phyloP scores from a whole-genome alignment of 2,888 invertebrate genomes.

The Pseudoips prasinana region DNA sequence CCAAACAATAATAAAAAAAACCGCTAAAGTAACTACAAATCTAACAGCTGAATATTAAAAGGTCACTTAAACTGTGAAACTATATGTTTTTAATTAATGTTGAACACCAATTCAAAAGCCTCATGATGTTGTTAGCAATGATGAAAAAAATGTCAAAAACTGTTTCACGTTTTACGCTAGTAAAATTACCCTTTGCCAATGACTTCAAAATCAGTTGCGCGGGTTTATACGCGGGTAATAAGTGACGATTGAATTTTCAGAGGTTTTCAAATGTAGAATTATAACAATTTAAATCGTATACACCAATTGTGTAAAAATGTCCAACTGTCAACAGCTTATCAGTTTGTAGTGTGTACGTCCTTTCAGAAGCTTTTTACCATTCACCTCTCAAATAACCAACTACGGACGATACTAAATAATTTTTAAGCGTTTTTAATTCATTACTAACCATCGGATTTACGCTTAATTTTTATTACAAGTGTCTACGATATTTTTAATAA shows the following conservation, averaged over 20 bases:
- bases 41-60: slow-evolving; percentile 8
- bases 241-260: no score
- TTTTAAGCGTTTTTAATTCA: slow-evolving; percentile 70
- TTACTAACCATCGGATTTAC: slow-evolving; percentile 68
- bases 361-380: slow-evolving; percentile 32
- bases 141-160: no score
- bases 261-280: slow-evolving; percentile 20
- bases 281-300: slow-evolving; percentile 75
- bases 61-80: slow-evolving; percentile 15
- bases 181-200: no score
- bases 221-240: no score
- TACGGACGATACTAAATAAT: slow-evolving; percentile 65
- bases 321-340: slow-evolving; percentile 17
- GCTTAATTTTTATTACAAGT: slow-evolving; percentile 65
- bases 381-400: slow-evolving; percentile 40
- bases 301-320: slow-evolving; percentile 50
- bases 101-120: neutral
- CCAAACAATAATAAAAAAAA: slow-evolving; percentile 49
- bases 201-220: no score
- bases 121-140: no score
- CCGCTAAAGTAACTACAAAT: slow-evolving; percentile 50
- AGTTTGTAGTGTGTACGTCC: slow-evolving; percentile 50
- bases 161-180: no score
- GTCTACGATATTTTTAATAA: slow-evolving; percentile 68
- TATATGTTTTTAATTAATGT: neutral